Evolutionary conservation across 2,888 invertebrate species (phyloP), one percentile per base, ranked within the genome.

Genomic region (Zhengitettix transpicula): DNA sequence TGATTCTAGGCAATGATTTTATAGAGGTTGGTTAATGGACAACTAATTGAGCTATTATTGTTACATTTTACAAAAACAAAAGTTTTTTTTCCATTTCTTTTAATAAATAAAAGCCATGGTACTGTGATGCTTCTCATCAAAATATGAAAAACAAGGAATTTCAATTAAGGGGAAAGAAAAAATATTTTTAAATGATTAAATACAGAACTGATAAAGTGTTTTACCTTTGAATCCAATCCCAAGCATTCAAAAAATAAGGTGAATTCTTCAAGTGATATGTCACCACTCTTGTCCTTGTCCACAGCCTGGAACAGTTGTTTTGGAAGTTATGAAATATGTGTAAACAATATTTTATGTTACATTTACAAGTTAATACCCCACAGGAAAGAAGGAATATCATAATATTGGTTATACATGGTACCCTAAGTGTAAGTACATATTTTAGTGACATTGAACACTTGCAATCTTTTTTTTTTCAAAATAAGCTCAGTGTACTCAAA

Each of bases 171-270:
- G n/a, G n/a, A n/a, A n/a, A n/a, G n/a, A n/a, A n/a, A n/a, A n/a
- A n/a, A 28, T 28, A 7, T 28, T 2, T 28, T 28, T 28, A 28
- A 28, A 28, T 28, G 28, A 28, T 28, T 28, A 28, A 28, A 28
- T 28, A 28, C 28, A 28, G 28, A 28, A 28, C 28, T 28, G 28
- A 58, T 57, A 15, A 56, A 17, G 12, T 40, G 58, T 52, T 57
- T 70, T 69, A 76, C 85, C 67, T 87, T 84, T 65, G 83, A 81
- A 64, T 78, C 76, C 28, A 89, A 77, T 17, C 87, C 89, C 64
- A 91, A 77, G 67, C 90, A 90, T 67, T 84, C 71, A 76, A 85
- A 90, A 75, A 90, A 90, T 68, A 89, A 68, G 75, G 88, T 87
- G 74, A 85, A 90, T 75, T 90, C 90, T 67, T 84, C 81, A 64